Conservation (phyloP, 2,113 vertebrate genomes). For the Forbesichthys agassizii region DNA sequence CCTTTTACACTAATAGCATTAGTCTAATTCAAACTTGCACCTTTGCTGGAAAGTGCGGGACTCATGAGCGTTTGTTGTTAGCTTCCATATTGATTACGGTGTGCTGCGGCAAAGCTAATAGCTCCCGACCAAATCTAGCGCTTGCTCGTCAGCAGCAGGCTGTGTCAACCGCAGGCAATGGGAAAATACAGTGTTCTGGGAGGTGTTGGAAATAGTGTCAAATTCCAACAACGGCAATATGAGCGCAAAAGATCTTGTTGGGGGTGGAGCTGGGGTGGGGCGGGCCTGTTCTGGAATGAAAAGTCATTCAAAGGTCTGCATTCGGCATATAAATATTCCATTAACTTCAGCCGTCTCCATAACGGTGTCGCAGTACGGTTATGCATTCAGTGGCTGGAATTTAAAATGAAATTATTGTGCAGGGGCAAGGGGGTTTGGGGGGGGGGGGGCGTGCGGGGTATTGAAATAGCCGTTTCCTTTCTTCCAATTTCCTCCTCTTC, state of each 20-base stretch:
- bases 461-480: slow-evolving; percentile 69
- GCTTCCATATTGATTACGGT: slow-evolving; percentile 23
- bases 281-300: slow-evolving; percentile 43
- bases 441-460: slow-evolving; percentile 14
- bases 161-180: slow-evolving; percentile 33
- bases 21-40: too few relatives aligned
- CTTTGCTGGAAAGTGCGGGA: too few relatives aligned
- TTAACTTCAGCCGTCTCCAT: slow-evolving; percentile 73
- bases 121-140: slow-evolving; percentile 31
- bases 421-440: slow-evolving; percentile 29
- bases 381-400: slow-evolving; percentile 72
- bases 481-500: slow-evolving; percentile 75
- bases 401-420: slow-evolving; percentile 77
- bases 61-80: too few relatives aligned
- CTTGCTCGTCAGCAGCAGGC: slow-evolving; percentile 12
- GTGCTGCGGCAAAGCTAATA: slow-evolving; percentile 39
- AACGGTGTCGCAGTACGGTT: slow-evolving; percentile 58
- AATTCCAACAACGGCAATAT: slow-evolving; percentile 65
- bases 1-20: too few relatives aligned
- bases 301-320: slow-evolving; percentile 49
- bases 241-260: slow-evolving; percentile 34
- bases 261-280: slow-evolving; percentile 6
- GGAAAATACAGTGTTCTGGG: slow-evolving; percentile 38
- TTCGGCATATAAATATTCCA: slow-evolving; percentile 80
- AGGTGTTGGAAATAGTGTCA: slow-evolving; percentile 60